Percentiles rank a stretch among this genome's conserved stretches.
phyloP scores from a whole-genome alignment of 2,888 invertebrate genomes.

The Macrosoma leucophasiata region DNA sequence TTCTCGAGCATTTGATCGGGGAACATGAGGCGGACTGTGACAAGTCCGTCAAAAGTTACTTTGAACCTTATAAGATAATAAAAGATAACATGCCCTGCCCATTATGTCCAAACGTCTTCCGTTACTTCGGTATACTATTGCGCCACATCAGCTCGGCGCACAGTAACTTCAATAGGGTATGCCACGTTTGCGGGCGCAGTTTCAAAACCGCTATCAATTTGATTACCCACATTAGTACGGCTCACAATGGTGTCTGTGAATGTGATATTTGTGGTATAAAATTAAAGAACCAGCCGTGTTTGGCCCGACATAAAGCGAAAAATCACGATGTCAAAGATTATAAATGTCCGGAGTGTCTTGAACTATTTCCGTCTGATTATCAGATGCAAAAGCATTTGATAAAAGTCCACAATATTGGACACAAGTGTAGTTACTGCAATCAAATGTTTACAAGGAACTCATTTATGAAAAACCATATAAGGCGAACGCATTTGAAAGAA shows the following conservation, averaged over 20 bases:
- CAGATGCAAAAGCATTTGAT: constrained; percentile 72
- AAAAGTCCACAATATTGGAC: constrained; percentile 59
- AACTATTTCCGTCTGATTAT: constrained; percentile 66
- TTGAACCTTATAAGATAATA: constrained; percentile 31
- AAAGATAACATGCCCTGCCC: constrained; percentile 32
- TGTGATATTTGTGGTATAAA: constrained; percentile 52
- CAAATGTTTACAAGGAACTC: constrained; percentile 66
- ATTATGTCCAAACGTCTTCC: constrained; percentile 27
- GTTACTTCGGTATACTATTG: constrained; percentile 33
- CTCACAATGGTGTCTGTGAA: constrained; percentile 50
- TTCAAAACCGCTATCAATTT: constrained; percentile 31
- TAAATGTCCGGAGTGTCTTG: constrained; percentile 58
- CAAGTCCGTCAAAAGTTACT: constrained; percentile 23
- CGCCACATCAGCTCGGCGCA: constrained; percentile 34
- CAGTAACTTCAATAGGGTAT: constrained; percentile 31
- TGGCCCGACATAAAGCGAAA: constrained; percentile 57
- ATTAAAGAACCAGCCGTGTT: constrained; percentile 54
- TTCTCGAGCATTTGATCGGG: constrained; percentile 30
- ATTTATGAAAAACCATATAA: constrained; percentile 60
- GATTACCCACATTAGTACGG: constrained; percentile 37
- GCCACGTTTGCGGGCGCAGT: constrained; percentile 31
- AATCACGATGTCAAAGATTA: constrained; percentile 55
- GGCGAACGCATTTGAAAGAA: constrained; percentile 64
- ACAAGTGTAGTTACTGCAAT: constrained; percentile 55
- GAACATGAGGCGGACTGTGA: constrained; percentile 32